Conservation (phyloP, 2,113 vertebrate genomes). For the Xiphias gladius region DNA sequence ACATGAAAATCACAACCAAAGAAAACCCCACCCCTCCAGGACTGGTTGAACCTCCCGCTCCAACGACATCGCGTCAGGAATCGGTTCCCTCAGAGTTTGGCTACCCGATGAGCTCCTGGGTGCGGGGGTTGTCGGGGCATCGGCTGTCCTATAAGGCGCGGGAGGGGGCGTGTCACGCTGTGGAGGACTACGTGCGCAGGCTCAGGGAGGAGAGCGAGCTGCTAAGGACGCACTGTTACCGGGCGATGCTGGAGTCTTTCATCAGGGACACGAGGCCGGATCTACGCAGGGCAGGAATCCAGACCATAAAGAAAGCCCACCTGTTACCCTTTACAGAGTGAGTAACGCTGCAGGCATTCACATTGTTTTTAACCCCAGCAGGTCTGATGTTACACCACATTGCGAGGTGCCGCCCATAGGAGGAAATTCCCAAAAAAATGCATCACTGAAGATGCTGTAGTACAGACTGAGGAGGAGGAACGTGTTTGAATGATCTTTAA, state of each 20-base stretch:
- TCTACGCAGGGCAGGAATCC: constrained; percentile 87
- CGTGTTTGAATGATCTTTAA: too few relatives aligned
- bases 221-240: constrained; percentile 89
- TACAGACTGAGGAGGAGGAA: too few relatives aligned
- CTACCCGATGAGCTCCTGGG: constrained; percentile 91
- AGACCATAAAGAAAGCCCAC: constrained; percentile 89
- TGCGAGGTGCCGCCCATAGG: too few relatives aligned
- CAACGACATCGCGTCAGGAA: background rate
- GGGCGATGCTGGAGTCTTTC: constrained; percentile 89
- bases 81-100: constrained; percentile 60
- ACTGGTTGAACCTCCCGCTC: constrained; percentile 30
- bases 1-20: constrained; percentile 92
- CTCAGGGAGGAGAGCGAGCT: constrained; percentile 73
- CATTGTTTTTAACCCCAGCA: too few relatives aligned
- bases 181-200: constrained; percentile 87
- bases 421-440: too few relatives aligned
- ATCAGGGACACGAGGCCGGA: constrained; percentile 82
- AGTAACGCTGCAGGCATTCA: background rate
- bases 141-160: constrained; percentile 91
- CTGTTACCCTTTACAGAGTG: constrained; percentile 88
- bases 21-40: constrained; percentile 72
- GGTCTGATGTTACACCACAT: too few relatives aligned
- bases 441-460: too few relatives aligned
- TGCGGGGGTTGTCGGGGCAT: constrained; percentile 82
- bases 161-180: constrained; percentile 92